A percentile compares a stretch with the other conserved stretches of the same genome.
Evolutionary conservation across 2,113 vertebrate genomes (phyloP).

Genomic region (Lontra canadensis): DNA sequence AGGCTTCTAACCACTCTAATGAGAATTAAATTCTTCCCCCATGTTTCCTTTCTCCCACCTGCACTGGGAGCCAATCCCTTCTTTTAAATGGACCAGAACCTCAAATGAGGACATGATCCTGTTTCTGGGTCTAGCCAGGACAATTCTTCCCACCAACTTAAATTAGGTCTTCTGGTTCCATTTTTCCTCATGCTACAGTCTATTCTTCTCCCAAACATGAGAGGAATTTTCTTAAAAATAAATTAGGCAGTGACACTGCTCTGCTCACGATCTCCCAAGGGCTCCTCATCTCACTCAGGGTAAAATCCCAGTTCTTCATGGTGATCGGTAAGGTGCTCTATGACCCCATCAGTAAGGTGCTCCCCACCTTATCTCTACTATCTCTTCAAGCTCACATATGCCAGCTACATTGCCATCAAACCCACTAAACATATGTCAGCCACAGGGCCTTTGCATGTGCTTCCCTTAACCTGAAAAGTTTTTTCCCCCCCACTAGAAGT

Average conservation of each 20-base stretch:
- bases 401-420: background rate
- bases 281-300: background rate
- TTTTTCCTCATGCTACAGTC: background rate
- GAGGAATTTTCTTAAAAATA: background rate
- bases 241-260: background rate
- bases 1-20: background rate
- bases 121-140: background rate
- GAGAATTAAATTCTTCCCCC: background rate
- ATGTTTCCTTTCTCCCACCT: background rate
- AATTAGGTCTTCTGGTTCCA: background rate
- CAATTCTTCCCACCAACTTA: background rate
- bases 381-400: background rate
- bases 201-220: background rate
- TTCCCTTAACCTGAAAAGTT: background rate
- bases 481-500: background rate
- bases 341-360: background rate
- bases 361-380: background rate
- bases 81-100: background rate
- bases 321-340: background rate
- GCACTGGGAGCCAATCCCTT: background rate
- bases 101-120: background rate
- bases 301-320: background rate
- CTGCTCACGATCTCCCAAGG: background rate
- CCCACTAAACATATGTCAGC: background rate
- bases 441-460: background rate